These are phyloP conservation scores for Gallinago paraguaiae DNA, from an alignment of 2,113 vertebrate genomes.

Conservation along the genomic window DNA sequence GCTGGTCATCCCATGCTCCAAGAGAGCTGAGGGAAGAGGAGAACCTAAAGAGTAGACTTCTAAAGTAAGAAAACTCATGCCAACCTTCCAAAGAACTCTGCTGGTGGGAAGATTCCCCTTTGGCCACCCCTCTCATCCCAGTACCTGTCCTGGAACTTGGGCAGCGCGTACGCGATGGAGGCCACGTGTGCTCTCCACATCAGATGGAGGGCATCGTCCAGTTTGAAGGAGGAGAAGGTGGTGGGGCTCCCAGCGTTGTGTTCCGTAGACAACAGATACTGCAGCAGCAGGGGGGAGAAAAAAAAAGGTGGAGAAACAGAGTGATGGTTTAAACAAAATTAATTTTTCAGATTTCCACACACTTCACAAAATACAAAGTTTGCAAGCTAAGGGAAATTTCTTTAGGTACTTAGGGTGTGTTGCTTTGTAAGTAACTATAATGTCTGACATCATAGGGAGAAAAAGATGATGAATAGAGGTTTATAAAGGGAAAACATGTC, in stretches of 20 bases:
- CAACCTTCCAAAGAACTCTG: background rate
- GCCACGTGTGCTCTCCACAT: constrained; percentile 68
- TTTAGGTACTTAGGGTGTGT: background rate
- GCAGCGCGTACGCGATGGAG: background rate
- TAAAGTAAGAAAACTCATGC: background rate
- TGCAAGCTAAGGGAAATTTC: background rate
- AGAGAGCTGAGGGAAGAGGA: background rate
- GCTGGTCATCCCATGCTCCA: rapidly evolving
- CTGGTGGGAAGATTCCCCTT: background rate
- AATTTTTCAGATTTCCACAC: background rate
- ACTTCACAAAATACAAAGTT: background rate
- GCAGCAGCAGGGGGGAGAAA: background rate
- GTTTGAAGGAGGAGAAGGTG: background rate
- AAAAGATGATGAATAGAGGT: background rate
- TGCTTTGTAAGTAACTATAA: background rate
- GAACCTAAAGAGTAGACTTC: background rate
- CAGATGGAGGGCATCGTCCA: constrained; percentile 51
- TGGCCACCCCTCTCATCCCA: background rate
- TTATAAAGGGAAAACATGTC: background rate
- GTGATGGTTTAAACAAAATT: background rate
- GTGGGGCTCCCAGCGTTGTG: background rate
- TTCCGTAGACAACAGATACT: constrained; percentile 58
- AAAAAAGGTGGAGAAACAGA: background rate
- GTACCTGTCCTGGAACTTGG: constrained; percentile 69
- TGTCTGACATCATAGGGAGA: background rate